Conservation (phyloP, 2,113 vertebrate genomes). For the Sylvilagus bachmani region DNA sequence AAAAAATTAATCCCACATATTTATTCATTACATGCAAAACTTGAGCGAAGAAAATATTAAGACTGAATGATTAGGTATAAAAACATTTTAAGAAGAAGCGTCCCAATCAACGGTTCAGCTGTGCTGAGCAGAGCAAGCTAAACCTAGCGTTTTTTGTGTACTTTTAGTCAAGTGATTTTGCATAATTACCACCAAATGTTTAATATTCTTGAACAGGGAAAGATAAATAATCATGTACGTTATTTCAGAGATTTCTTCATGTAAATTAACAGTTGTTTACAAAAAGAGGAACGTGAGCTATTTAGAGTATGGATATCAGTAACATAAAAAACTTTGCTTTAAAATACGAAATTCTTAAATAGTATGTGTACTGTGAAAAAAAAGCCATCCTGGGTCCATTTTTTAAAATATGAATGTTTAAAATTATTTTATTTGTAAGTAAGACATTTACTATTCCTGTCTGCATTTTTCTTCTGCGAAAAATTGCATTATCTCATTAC, state of each 20-base stretch:
- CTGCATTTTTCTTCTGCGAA: not conserved
- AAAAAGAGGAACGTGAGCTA: not conserved
- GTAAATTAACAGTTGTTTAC: not conserved
- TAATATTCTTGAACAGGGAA: not conserved
- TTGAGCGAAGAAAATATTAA: not conserved
- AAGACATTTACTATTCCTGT: not conserved
- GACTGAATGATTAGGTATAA: not conserved
- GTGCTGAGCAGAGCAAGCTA: not conserved
- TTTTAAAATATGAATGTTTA: not conserved
- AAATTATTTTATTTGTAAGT: not conserved
- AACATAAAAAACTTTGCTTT: constrained; percentile 25
- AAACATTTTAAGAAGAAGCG: not conserved
- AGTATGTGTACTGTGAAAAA: not conserved
- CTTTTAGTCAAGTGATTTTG: not conserved
- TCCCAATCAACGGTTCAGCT: not conserved
- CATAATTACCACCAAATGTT: constrained; percentile 18
- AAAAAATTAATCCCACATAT: not conserved
- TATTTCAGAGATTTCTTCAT: not conserved
- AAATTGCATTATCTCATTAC: not conserved
- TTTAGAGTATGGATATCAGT: not conserved
- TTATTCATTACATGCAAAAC: constrained; percentile 9
- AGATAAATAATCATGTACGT: not conserved
- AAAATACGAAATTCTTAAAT: constrained; percentile 31
- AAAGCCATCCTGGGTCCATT: not conserved
- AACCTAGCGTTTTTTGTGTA: not conserved